These are phyloP conservation scores for Diadumene lineata DNA, from an alignment of 92 coral and sea anemone genomes.

Conservation along the genomic window DNA sequence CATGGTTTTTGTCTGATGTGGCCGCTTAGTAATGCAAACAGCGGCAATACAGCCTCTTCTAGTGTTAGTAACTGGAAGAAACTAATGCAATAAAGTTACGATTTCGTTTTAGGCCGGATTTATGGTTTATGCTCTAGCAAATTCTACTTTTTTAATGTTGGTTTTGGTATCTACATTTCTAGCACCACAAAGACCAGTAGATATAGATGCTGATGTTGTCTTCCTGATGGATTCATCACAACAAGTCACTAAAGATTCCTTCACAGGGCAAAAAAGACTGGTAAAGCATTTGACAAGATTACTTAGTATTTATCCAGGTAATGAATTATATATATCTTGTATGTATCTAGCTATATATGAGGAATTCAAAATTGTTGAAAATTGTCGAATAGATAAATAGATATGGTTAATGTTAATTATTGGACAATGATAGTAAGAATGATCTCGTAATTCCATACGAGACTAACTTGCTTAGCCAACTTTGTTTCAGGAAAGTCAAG, in stretches of 20 bases:
- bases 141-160: no score
- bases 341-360: not conserved
- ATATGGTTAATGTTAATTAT: no score
- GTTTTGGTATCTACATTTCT: not conserved
- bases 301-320: slow-evolving; percentile 49
- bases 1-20: no score
- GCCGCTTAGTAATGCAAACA: no score
- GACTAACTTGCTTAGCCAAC: no score
- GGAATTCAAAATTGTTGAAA: not conserved
- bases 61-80: no score
- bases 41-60: no score
- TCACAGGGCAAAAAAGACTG: slow-evolving; percentile 52
- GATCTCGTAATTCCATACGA: not conserved
- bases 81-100: no score
- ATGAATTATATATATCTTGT: not conserved
- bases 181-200: slow-evolving; percentile 18
- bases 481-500: slow-evolving; percentile 44
- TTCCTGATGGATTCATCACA: slow-evolving; percentile 78
- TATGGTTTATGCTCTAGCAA: no score
- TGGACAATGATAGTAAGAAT: not conserved
- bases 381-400: no score
- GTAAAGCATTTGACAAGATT: slow-evolving; percentile 53
- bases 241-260: slow-evolving; percentile 35
- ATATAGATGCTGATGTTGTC: slow-evolving; percentile 57
- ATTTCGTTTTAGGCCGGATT: no score